phyloP scores from a whole-genome alignment of 2,888 invertebrate genomes.

The Odontocerum albicorne region DNA sequence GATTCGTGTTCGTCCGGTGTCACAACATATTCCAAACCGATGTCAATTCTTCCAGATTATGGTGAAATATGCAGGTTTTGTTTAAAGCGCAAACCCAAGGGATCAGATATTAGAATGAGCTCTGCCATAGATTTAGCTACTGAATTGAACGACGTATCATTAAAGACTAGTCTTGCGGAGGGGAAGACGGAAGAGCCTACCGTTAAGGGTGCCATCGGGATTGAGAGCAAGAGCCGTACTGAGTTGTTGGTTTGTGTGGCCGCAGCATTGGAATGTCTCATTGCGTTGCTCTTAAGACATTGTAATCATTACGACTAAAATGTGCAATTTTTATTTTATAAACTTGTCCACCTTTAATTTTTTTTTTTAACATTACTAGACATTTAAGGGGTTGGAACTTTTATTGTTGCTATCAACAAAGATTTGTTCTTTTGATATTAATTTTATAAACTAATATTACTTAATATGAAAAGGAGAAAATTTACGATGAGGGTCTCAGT shows the following conservation, averaged over 20 bases:
- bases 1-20: conserved; percentile 8
- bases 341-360: too few species aligned
- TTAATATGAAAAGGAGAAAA: too few species aligned
- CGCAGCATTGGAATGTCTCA: conserved; percentile 50
- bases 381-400: too few species aligned
- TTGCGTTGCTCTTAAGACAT: conserved; percentile 53
- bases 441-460: too few species aligned
- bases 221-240: conserved; percentile 14
- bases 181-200: background rate
- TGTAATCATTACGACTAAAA: conserved; percentile 21
- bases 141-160: conserved; percentile 26
- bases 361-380: too few species aligned
- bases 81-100: conserved; percentile 29
- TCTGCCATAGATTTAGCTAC: conserved; percentile 27
- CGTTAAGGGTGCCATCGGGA: conserved; percentile 23
- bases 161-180: conserved; percentile 16
- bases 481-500: too few species aligned
- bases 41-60: conserved; percentile 29
- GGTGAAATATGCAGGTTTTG: conserved; percentile 33
- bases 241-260: conserved; percentile 43
- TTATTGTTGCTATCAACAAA: too few species aligned
- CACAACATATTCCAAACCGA: conserved; percentile 8
- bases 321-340: conserved; percentile 9
- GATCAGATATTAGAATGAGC: background rate
- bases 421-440: too few species aligned